Evolutionary conservation across 2,113 vertebrate genomes (phyloP).

Genomic region (Corythoichthys haematopterus): DNA sequence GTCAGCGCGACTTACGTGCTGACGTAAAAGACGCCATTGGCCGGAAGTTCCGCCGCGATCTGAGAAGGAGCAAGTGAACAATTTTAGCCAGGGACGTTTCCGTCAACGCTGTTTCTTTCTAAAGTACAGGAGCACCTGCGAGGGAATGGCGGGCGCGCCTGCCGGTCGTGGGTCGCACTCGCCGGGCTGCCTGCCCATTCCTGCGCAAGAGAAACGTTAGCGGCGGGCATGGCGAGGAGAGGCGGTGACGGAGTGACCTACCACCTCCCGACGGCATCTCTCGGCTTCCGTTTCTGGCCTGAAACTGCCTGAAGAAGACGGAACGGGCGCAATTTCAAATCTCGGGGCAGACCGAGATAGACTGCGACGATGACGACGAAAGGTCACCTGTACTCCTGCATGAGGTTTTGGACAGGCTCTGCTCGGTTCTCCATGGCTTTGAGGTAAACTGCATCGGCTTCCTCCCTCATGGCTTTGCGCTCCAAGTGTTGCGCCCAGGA

Average conservation of each 20-base stretch:
- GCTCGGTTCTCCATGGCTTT: conserved; percentile 76
- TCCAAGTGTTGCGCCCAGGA: conserved; percentile 79
- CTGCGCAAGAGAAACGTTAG: not conserved
- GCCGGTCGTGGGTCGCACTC: conserved; percentile 60
- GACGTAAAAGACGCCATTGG: not conserved
- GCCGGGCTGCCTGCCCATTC: conserved; percentile 56
- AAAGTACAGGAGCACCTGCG: conserved; percentile 40
- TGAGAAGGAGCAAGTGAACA: conserved; percentile 26
- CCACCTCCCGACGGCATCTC: conserved; percentile 56
- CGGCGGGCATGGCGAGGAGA: not conserved
- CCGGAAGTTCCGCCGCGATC: conserved; percentile 22
- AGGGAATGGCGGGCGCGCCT: conserved; percentile 24
- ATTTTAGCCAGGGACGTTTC: too few species aligned
- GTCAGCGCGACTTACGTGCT: not conserved
- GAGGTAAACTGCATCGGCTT: conserved; percentile 68
- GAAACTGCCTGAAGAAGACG: conserved; percentile 70
- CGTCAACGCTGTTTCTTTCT: too few species aligned
- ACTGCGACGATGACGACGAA: not conserved
- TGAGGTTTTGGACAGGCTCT: conserved; percentile 69
- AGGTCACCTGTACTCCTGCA: conserved; percentile 73
- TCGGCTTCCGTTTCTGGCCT: conserved; percentile 51
- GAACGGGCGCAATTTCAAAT: not conserved
- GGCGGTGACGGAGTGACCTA: not conserved
- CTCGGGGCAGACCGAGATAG: not conserved
- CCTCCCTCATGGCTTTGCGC: conserved; percentile 52